These are phyloP conservation scores for Dicaeum eximium DNA, from an alignment of 2,113 vertebrate species.

Conservation along the genomic window DNA sequence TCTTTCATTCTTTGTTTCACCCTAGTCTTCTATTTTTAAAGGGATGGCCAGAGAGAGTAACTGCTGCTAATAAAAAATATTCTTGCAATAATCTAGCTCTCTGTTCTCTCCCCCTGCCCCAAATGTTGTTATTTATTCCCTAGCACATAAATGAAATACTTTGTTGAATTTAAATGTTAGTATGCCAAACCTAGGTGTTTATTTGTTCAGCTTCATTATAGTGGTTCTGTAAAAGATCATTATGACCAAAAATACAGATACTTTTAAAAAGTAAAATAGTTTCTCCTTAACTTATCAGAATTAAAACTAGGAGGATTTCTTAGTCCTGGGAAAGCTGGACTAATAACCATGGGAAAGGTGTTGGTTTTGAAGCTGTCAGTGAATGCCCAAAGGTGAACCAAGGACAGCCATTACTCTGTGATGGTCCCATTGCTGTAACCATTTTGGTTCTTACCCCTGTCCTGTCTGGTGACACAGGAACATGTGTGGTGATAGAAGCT, in stretches of 20 bases:
- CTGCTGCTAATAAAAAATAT: not conserved
- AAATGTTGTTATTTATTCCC: not conserved
- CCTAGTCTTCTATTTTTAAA: not conserved
- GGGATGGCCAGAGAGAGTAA: not conserved
- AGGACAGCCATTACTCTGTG: not conserved
- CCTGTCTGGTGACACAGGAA: not conserved
- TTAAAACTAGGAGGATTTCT: not conserved
- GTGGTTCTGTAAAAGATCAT: not conserved
- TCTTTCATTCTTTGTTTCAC: not conserved
- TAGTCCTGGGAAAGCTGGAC: not conserved
- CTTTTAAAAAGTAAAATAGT: not conserved
- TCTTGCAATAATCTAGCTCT: not conserved
- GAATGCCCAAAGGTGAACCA: not conserved
- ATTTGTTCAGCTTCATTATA: not conserved
- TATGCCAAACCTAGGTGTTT: not conserved
- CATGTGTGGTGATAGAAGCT: not conserved
- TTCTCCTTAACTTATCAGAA: not conserved
- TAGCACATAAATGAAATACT: not conserved
- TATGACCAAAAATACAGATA: not conserved
- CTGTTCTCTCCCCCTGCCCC: not conserved
- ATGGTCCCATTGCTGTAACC: not conserved
- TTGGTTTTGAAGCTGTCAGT: not conserved
- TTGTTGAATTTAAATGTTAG: not conserved
- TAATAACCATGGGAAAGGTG: not conserved
- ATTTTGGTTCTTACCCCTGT: not conserved